Evolutionary conservation across 92 coral and sea anemone species (phyloP), one percentile per base, ranked within the genome.

Genomic region (Heliopora coerulea): DNA sequence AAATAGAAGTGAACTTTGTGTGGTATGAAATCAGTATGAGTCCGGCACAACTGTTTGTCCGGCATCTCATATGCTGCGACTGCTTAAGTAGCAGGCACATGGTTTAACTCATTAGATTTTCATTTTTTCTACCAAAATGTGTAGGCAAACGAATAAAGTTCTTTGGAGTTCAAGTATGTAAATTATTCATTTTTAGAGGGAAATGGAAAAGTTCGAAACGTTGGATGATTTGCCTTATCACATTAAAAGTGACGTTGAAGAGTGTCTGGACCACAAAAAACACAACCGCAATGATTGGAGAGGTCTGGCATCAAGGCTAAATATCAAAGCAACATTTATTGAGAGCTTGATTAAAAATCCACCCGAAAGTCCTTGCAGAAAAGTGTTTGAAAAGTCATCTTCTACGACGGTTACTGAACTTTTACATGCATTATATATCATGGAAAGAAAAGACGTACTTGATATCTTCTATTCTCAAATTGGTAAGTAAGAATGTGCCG

Each of bases 201-300:
- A 19, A 6, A 67, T 56, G 54, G 26, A 49, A 3, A 19, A 15
- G 0, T 44, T 15, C 19, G 17, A 67, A 3, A 67, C 74, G 26
- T 44, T 67, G 26, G n/a, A 26, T 15, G 75, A 82, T 1, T 64
- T 79, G 9, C 24, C 65, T 21, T 87, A 84, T 82, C 88, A 91
- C 41, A 11, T 89, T 12, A 80, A 64, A 50, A 62, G 62, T 17
- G 85, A 91, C 49, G 72, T 91, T 23, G 76, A 87, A 1, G 84
- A 65, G 10, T 41, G 15, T 0, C 79, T 91, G 26, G 67, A 91
- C 56, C 80, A 74, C 7, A 65, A 20, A 28, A 91, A 83, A 61
- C 82, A 80, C 18, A 84, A 23, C 44, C 84, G 87, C 23, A 69
- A 64, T 68, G 97, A 91, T 63, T 91, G 90, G 88, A 81, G 96